Conservation (phyloP, 2,888 invertebrate species). For the Drosophila nr. perissopoda region DNA sequence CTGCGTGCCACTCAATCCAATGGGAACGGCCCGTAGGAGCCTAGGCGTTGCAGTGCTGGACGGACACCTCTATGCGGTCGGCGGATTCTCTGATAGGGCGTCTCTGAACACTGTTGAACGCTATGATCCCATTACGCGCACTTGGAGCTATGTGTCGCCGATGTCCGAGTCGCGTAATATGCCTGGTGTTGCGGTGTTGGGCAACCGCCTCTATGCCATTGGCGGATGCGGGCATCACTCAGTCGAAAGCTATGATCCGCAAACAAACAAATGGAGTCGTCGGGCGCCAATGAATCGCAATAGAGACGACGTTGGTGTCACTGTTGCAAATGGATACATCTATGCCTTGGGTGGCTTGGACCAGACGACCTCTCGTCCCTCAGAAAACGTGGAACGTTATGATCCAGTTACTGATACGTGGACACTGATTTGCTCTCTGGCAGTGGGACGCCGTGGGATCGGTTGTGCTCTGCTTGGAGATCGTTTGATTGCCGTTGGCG, state of each 20-base stretch:
- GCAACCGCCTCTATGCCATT: conserved; percentile 94
- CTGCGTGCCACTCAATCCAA: conserved; percentile 93
- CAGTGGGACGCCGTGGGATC: conserved; percentile 93
- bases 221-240: conserved; percentile 89
- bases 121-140: conserved; percentile 94
- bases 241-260: conserved; percentile 94
- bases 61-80: conserved; percentile 95
- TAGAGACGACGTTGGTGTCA: conserved; percentile 94
- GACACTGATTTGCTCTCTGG: conserved; percentile 93
- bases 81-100: conserved; percentile 92
- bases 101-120: conserved; percentile 96
- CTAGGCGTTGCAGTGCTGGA: conserved; percentile 91
- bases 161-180: conserved; percentile 94
- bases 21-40: conserved; percentile 95
- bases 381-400: conserved; percentile 91
- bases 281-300: conserved; percentile 94
- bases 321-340: conserved; percentile 93
- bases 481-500: conserved; percentile 92
- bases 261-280: conserved; percentile 90
- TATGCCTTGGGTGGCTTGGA: conserved; percentile 96
- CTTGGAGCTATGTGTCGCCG: conserved; percentile 95
- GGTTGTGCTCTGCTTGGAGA: conserved; percentile 93
- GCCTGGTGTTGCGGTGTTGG: conserved; percentile 95
- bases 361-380: conserved; percentile 86
- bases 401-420: conserved; percentile 92